These are phyloP conservation scores for Limnephilus auricula DNA, from an alignment of 2,888 invertebrate genomes.

Conservation along the genomic window DNA sequence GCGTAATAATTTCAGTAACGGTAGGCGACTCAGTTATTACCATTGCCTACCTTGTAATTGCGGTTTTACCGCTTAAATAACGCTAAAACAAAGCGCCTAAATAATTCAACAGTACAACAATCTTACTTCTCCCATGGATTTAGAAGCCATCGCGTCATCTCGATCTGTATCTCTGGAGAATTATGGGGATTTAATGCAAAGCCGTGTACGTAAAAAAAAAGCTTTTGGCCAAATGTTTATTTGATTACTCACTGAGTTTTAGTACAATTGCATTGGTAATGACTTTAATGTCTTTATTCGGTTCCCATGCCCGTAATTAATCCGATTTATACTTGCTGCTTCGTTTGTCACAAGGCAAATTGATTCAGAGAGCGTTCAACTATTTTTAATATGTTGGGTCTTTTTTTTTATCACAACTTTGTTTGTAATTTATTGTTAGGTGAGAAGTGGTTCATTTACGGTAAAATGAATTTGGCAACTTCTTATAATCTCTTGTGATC, in stretches of 20 bases:
- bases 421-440: neutral
- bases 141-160: neutral
- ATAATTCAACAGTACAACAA: neutral
- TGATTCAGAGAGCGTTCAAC: slow-evolving; percentile 6
- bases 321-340: neutral
- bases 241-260: slow-evolving; percentile 37
- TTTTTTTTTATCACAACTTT: neutral
- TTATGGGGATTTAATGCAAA: neutral
- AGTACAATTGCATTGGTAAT: slow-evolving; percentile 13
- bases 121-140: slow-evolving; percentile 11
- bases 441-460: slow-evolving; percentile 2
- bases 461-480: neutral
- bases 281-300: slow-evolving; percentile 6
- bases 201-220: neutral
- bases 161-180: slow-evolving; percentile 29
- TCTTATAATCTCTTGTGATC: slow-evolving; percentile 9
- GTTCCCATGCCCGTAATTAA: neutral
- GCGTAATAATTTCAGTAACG: slow-evolving; percentile 36
- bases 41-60: slow-evolving; percentile 40
- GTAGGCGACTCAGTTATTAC: slow-evolving; percentile 26
- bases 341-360: neutral
- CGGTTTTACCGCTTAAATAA: slow-evolving; percentile 43
- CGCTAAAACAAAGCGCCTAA: slow-evolving; percentile 36
- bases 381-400: neutral
- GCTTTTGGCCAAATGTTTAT: slow-evolving; percentile 36